Evolutionary conservation across 2,797 vertebrate genomes (phyloP), one percentile per base, ranked within the genome.

Genomic region (Apogon talboti): DNA sequence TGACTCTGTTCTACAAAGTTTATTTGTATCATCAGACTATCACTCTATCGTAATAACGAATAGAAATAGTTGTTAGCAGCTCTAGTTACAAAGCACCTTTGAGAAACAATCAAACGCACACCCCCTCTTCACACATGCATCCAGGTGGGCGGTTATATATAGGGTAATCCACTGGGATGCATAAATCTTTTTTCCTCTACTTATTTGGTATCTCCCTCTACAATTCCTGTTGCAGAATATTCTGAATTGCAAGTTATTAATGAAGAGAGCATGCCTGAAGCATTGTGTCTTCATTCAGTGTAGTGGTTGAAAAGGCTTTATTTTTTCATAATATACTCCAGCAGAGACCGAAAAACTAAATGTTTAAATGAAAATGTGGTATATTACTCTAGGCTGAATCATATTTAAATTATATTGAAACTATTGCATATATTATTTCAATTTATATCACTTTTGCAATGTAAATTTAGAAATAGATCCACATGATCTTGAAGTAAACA

Each of bases 121-220:
- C 24, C 24, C 24, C 4, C 24, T 28, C 49, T 53, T 67, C 18
- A 56, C 33, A 62, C 30, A 45, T 50, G 7, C 37, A 18, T 56
- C 0, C 18, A 47, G 16, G 24, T 61, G 7, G 50, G 12, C 47
- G 19, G 53, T 21, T 49, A 41, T n/a, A 57, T 40, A 24, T 14
- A 33, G 13, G 37, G 9, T 3, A 49, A 45, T 71, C 47, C 35
- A 37, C 14, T 2, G 51, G 38, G 15, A 72, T 65, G 44, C 53
- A 66, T 67, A 6, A 13, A 19, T 59, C 19, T 35, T 64, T 3
- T 30, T 44, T 24, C 41, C 10, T 30, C 12, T 50, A 0, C 14
- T 41, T 7, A 41, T 55, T 11, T 38, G 28, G 18, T 49, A 0
- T 61, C 9, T 33, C 18, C 7, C 46, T 49, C 9, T 16, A 19